These are phyloP conservation scores for Thalassarche chlororhynchos DNA, from an alignment of 2,113 vertebrate species.

Conservation along the genomic window DNA sequence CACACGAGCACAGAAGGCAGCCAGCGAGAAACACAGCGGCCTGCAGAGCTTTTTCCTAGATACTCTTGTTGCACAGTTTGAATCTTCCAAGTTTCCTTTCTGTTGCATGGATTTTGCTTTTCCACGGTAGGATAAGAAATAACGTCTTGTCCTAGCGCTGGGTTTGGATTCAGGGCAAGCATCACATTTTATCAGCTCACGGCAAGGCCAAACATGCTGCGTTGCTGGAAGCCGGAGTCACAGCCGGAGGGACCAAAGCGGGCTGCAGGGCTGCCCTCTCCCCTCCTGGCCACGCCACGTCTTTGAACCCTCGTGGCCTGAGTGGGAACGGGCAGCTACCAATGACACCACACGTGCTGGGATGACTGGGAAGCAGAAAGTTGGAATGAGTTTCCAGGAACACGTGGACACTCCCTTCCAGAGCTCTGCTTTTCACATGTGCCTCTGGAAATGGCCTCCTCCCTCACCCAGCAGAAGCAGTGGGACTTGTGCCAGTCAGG, in stretches of 20 bases:
- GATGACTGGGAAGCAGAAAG: background rate
- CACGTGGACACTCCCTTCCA: background rate
- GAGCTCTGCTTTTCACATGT: background rate
- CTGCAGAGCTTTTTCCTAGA: background rate
- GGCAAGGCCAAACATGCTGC: accelerated
- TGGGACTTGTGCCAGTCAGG: background rate
- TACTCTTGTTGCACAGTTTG: background rate
- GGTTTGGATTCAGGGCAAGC: background rate
- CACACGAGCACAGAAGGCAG: background rate
- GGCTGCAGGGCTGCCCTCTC: background rate
- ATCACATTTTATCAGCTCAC: background rate
- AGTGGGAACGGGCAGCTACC: background rate
- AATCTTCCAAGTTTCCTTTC: background rate
- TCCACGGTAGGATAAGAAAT: background rate
- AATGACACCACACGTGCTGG: background rate
- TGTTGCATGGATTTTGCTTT: background rate
- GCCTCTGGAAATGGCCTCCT: background rate
- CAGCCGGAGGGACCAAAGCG: accelerated
- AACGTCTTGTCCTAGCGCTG: background rate
- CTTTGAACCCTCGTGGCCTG: background rate
- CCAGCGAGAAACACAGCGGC: background rate
- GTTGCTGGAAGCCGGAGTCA: background rate
- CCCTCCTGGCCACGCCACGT: accelerated
- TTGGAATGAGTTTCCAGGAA: background rate
- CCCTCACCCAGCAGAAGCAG: background rate